phyloP scores from a whole-genome alignment of 2,797 vertebrate genomes.

The Knipowitschia caucasica region DNA sequence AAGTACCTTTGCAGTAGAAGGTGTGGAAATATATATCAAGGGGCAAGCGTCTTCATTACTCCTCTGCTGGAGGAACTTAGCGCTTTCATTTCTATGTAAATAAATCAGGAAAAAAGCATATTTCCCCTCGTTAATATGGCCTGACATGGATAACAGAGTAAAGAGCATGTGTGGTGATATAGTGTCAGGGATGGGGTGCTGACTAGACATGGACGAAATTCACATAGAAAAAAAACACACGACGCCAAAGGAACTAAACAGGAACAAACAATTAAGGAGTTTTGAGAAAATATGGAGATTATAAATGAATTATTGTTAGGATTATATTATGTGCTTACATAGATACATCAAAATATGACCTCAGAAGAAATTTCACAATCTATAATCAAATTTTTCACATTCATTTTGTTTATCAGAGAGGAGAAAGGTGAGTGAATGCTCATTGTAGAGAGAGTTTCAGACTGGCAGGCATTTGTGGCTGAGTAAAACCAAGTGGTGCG shows the following conservation, averaged over 20 bases:
- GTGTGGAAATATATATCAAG: slow-evolving; percentile 49
- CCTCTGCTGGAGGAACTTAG: slow-evolving; percentile 37
- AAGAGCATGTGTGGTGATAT: slow-evolving; percentile 43
- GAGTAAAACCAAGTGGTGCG: slow-evolving; percentile 24
- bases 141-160: slow-evolving; percentile 44
- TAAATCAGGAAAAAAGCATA: slow-evolving; percentile 45
- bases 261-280: too few species aligned
- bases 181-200: slow-evolving; percentile 42
- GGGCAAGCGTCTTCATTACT: slow-evolving; percentile 45
- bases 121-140: slow-evolving; percentile 48
- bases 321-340: too few species aligned
- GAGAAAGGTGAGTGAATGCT: slow-evolving; percentile 1
- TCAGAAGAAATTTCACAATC: slow-evolving; percentile 7
- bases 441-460: not conserved
- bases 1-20: slow-evolving; percentile 43
- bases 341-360: not conserved
- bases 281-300: too few species aligned
- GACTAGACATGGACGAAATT: slow-evolving; percentile 38
- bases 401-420: slow-evolving; percentile 6
- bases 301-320: too few species aligned
- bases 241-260: too few species aligned
- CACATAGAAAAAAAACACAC: slow-evolving; percentile 66
- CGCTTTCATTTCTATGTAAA: slow-evolving; percentile 46
- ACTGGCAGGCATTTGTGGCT: slow-evolving; percentile 14
- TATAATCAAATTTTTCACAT: slow-evolving; percentile 2